Evolutionary conservation across 2,113 vertebrate species (phyloP), one percentile per base, ranked within the genome.

Genomic region (Brevimyrus niger): DNA sequence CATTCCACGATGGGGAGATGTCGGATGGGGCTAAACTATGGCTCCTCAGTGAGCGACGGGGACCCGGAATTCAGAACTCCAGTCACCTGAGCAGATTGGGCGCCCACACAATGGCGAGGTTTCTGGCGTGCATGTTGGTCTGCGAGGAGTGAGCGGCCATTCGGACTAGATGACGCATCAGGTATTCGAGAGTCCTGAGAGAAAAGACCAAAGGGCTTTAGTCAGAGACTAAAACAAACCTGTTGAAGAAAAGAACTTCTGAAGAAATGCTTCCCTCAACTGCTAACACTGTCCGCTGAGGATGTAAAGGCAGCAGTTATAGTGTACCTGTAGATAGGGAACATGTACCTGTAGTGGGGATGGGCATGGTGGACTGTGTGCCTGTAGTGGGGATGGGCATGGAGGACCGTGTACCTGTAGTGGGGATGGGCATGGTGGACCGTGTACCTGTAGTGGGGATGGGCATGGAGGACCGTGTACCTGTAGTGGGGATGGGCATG

Each of bases 101-200:
- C 0, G 98, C 98, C 98, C 98, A 99, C 3, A 99, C 98, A 0
- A 99, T 99, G 87, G 98, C 98, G 90, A 99, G 92, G 94, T 99
- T 99, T 31, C 98, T 93, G 0, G 96, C 92, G 0, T 99, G 98
- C 98, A 99, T 99, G 96, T 97, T 99, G 92, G 98, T 99, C 92
- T 96, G 92, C 42, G 93, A 76, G 55, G 96, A 96, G 90, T 93
- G 92, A 0, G 96, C 96, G 0, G 98, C 97, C 97, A 99, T 97
- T 90, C 73, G 95, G 88, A 98, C 95, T 11, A 99, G 93, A 87
- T 99, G 98, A 7, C 93, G 92, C 97, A 98, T 99, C 89, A 99
- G 93, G 92, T 96, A 98, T 94, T 98, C 96, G 94, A 99, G 93
- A 0, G 98, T 99, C 95, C 98, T 99, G 93, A 19, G 0, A 50